Evolutionary conservation across 2,888 invertebrate species (phyloP).

Genomic region (Platerodrilus igneus): DNA sequence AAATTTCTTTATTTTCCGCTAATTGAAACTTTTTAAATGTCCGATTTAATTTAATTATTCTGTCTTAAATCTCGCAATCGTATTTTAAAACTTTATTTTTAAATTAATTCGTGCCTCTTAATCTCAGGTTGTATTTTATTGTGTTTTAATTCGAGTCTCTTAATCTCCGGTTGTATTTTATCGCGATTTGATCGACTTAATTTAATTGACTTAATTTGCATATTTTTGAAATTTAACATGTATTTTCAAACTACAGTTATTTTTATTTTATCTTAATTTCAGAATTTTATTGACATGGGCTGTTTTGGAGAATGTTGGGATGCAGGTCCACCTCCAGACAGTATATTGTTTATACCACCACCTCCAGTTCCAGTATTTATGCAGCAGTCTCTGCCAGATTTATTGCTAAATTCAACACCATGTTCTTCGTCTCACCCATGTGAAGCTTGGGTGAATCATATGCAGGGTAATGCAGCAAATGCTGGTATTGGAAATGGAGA

Average conservation of each 20-base stretch:
- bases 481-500: constrained; percentile 50
- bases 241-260: neutral
- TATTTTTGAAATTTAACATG: constrained; percentile 8
- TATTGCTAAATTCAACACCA: constrained; percentile 55
- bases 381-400: constrained; percentile 48
- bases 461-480: constrained; percentile 29
- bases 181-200: neutral
- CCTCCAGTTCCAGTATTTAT: constrained; percentile 79
- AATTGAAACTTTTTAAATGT: too few species aligned
- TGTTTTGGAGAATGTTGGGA: constrained; percentile 58
- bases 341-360: constrained; percentile 77
- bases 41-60: too few species aligned
- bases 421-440: constrained; percentile 62
- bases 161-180: too few species aligned
- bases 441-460: constrained; percentile 51
- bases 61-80: too few species aligned
- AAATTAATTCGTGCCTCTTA: too few species aligned
- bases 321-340: constrained; percentile 75
- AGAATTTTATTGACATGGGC: too few species aligned
- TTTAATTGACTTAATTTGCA: neutral
- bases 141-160: too few species aligned
- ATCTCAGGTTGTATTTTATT: too few species aligned
- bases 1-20: too few species aligned
- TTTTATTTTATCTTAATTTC: constrained; percentile 3
- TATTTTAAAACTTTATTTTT: too few species aligned